Base-by-base conservation (phyloP, 2,113 vertebrate species). In the Mugil cephalus region DNA sequence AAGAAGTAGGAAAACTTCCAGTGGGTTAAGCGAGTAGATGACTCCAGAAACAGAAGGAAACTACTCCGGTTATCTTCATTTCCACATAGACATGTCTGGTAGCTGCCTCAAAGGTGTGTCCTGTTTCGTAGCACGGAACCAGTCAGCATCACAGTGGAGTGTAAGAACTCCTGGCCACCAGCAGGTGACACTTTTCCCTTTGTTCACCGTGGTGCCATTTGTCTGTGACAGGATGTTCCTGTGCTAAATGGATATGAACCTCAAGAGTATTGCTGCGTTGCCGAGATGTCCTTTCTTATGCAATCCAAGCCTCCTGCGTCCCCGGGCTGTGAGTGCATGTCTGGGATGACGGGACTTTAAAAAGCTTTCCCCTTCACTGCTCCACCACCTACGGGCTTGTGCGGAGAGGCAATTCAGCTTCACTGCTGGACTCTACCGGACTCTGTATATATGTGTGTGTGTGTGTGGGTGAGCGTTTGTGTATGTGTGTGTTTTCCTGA, bases 121-220 rank as follows among this genome's bases (percentile, higher is more conserved):
- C 7, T 21, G 47, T 4, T 42, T 62, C 50, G 17, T 34, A 24
- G 19, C 30, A 11, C 10, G 8, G 30, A 14, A 47, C 4, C 9
- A 1, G 67, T 56, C 42, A 68, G 17, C 53, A 30, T 47, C 11
- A 46, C 40, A 21, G 55, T 30, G 47, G 72, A 62, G 78, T 91
- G 91, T 83, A 93, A 78, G 77, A 74, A 74, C 83, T 69, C 56
- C 8, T 42, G 85, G 54, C 85, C 74, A 85, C 93, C 92, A 93
- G 90, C 79, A 93, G 93, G 92, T 93, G 92, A 92, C 92, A 93
- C 92, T 89, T 94, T 91, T 74, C 84, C 90, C 88, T 91, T 85
- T 91, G 85, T 83, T 89, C 87, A 58, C 67, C 24, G 21, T 50
- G 59, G 64, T 58, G 52, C 53, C 63, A 69, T 87, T 77, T 79